Base-by-base conservation (phyloP, 2,113 vertebrate genomes). In the Neoarius graeffei region DNA sequence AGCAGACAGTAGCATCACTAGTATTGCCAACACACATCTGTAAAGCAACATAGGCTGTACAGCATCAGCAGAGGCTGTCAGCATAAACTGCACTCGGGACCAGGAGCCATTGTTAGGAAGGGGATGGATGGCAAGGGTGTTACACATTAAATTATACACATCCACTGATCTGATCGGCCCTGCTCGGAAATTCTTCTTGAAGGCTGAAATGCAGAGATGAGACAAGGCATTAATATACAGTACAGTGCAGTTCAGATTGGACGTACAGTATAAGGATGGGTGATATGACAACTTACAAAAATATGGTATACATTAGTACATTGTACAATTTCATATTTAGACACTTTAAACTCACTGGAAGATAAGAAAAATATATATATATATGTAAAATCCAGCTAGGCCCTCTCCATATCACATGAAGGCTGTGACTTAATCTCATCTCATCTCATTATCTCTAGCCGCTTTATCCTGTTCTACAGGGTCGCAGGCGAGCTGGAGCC, bases 21-120 rank as follows among this genome's bases (percentile, higher is more conserved):
- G 66, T 1, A 95, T 86, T 27, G 66, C 88, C 84, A 96, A 60
- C 0, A 1, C 42, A 0, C 84, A 93, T 89, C 85, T 84, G 90
- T 89, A 57, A 10, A 87, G 1, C 0, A 4, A 67, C 48, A 27
- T 10, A 0, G 87, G 83, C 0, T 3, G 64, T 3, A 89, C 59
- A 0, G 50, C 27, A 80, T 84, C 14, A 10, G 91, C 90, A n/a
- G 73, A 92, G 67, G 86, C 91, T 17, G 56, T 95, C 86, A 99
- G 92, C 93, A 99, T 95, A 89, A 93, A 95, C 86, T 95, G 91
- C 84, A 99, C 97, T 85, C 97, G 93, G 89, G 97, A 96, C 98
- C 98, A 99, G 88, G 98, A 98, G 42, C 98, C 98, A 0, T 99
- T 99, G 93, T 99, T 99, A 85, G 98, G 97, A 92, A 97, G 93